phyloP scores from a whole-genome alignment of 1,140 invertebrate genomes.

The Danaus melanippus region DNA sequence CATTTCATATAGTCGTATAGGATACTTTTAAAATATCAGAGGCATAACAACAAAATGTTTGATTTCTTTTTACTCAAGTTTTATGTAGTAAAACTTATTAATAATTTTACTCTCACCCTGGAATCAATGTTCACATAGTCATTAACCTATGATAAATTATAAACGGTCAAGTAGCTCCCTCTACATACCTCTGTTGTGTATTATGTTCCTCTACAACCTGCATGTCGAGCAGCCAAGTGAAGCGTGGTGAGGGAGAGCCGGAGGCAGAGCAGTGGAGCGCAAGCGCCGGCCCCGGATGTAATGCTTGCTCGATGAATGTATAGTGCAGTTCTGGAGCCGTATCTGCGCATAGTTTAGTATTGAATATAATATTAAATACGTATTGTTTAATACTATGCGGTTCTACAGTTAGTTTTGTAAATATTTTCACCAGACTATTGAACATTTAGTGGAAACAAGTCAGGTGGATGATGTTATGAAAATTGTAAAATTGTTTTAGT shows the following conservation, averaged over 20 bases:
- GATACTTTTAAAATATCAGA: neutral
- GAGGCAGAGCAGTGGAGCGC: constrained; percentile 88
- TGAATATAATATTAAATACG: constrained; percentile 1
- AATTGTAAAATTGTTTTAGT: no score
- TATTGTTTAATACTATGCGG: no score
- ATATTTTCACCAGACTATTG: no score
- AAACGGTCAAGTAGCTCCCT: no score
- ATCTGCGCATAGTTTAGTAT: constrained; percentile 64
- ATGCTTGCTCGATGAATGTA: constrained; percentile 87
- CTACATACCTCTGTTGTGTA: constrained; percentile 68
- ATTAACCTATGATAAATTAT: neutral
- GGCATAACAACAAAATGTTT: neutral
- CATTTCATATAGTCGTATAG: no score
- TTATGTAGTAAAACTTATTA: no score
- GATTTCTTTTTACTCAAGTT: no score
- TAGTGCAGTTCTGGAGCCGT: constrained; percentile 86
- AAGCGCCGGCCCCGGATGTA: constrained; percentile 83
- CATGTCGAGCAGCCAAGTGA: constrained; percentile 89
- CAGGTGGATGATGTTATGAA: no score
- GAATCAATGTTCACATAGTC: no score
- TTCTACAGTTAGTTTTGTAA: no score
- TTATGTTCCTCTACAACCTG: constrained; percentile 76
- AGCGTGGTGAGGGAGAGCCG: constrained; percentile 87
- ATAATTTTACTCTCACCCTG: no score
- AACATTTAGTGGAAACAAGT: no score